A percentile compares a stretch with the other conserved stretches of the same genome.
These are phyloP conservation scores for Aphidius colemani DNA, from an alignment of 2,888 invertebrate species.

Conservation along the genomic window DNA sequence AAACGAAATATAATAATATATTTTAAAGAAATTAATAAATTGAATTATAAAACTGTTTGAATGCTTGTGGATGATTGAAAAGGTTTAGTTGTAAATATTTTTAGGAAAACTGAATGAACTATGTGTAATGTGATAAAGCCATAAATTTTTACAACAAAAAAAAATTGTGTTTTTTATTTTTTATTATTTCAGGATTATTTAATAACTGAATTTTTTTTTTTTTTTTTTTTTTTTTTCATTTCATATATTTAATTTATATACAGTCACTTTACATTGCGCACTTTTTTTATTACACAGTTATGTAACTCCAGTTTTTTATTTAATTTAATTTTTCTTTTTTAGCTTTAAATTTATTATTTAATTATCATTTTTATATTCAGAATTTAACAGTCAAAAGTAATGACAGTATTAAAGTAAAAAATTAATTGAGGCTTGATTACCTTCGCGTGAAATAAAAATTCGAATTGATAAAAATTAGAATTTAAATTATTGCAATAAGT, in stretches of 20 bases:
- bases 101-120: slow-evolving; percentile 24
- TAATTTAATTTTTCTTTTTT: neutral
- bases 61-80: slow-evolving; percentile 11
- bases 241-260: slow-evolving; percentile 51
- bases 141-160: slow-evolving; percentile 31
- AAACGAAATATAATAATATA: slow-evolving; percentile 2
- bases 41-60: slow-evolving; percentile 12
- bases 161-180: neutral
- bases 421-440: slow-evolving; percentile 42
- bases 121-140: slow-evolving; percentile 31
- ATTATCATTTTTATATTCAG: slow-evolving; percentile 32
- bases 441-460: slow-evolving; percentile 29
- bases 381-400: slow-evolving; percentile 45
- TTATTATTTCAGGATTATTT: neutral
- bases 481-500: neutral
- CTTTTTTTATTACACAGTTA: slow-evolving; percentile 44
- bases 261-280: slow-evolving; percentile 59
- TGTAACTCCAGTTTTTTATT: slow-evolving; percentile 44
- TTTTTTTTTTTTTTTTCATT: slow-evolving; percentile 30
- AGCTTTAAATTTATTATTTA: slow-evolving; percentile 23
- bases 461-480: slow-evolving; percentile 7
- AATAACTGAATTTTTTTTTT: too few species aligned
- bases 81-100: slow-evolving; percentile 31
- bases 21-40: slow-evolving; percentile 15
- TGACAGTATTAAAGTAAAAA: slow-evolving; percentile 54